Conservation (phyloP, 2,888 invertebrate species). For the Platypus cylindrus region DNA sequence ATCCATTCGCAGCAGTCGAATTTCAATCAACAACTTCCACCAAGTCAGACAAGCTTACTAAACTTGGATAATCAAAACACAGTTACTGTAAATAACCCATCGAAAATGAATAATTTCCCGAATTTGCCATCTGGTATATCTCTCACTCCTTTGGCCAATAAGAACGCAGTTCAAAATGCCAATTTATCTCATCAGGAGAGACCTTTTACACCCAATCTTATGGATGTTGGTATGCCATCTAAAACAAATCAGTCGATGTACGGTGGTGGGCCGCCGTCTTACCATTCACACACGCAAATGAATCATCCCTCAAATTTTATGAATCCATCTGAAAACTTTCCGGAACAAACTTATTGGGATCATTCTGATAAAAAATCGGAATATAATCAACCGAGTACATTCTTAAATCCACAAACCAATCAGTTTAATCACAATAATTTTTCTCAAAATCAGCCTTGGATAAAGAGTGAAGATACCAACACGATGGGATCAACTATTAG, state of each 20-base stretch:
- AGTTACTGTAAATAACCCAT: constrained; percentile 12
- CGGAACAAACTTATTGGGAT: constrained; percentile 6
- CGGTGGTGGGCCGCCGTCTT: neutral
- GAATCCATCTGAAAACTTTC: neutral
- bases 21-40: constrained; percentile 5
- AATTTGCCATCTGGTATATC: constrained; percentile 21
- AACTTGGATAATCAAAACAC: constrained; percentile 20
- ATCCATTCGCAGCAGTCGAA: constrained; percentile 4
- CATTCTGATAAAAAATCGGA: constrained; percentile 6
- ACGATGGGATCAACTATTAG: constrained; percentile 14
- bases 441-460: constrained; percentile 28
- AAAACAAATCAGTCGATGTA: constrained; percentile 5
- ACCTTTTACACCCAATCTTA: constrained; percentile 4
- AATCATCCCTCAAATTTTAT: neutral
- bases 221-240: constrained; percentile 5
- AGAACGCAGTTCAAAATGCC: constrained; percentile 2
- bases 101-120: constrained; percentile 13
- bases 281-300: neutral
- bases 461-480: constrained; percentile 28
- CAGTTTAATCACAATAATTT: constrained; percentile 24
- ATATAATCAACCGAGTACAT: constrained; percentile 7
- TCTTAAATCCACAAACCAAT: constrained; percentile 21
- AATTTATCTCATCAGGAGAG: neutral
- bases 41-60: constrained; percentile 16
- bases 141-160: constrained; percentile 13